A percentile compares a stretch with the other conserved stretches of the same genome.
Conservation (phyloP, 1,140 invertebrate genomes). For the Neuroterus valhalla region DNA sequence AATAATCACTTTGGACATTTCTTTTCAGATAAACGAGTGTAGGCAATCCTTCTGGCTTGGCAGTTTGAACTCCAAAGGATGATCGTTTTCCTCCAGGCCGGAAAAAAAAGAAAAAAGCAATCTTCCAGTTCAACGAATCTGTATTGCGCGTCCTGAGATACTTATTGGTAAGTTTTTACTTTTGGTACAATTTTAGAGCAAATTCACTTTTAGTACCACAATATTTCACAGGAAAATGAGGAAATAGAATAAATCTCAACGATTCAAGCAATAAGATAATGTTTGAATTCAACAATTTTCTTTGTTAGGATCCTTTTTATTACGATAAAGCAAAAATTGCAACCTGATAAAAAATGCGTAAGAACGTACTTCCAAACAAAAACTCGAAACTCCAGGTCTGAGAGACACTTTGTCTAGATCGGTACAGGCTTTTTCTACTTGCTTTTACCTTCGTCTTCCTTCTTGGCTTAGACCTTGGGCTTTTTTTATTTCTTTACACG, state of each 20-base stretch:
- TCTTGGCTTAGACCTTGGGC: conserved; percentile 14
- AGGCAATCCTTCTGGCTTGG: not conserved
- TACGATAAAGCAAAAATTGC: too few relatives aligned
- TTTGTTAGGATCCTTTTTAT: too few relatives aligned
- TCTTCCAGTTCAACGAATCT: conserved; percentile 13
- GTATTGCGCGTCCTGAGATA: not conserved
- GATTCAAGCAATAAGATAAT: too few relatives aligned
- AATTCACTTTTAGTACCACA: not conserved
- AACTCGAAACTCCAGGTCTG: not conserved
- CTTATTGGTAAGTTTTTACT: conserved; percentile 6
- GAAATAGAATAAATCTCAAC: too few relatives aligned
- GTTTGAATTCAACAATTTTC: too few relatives aligned
- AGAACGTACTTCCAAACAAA: not conserved
- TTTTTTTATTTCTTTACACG: conserved; percentile 20
- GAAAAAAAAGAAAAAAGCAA: not conserved
- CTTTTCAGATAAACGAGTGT: conserved; percentile 9
- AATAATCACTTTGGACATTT: conserved; percentile 4
- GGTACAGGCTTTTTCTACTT: not conserved
- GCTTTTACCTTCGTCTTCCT: not conserved
- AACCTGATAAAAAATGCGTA: not conserved
- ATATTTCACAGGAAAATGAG: not conserved
- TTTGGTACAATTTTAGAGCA: not conserved
- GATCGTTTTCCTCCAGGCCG: conserved; percentile 3
- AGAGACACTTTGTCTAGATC: not conserved
- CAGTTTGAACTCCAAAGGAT: not conserved